Percentiles rank a stretch among this genome's conserved stretches.
These are phyloP conservation scores for Gorsachius magnificus DNA, from an alignment of 2,797 vertebrate species.

Conservation along the genomic window DNA sequence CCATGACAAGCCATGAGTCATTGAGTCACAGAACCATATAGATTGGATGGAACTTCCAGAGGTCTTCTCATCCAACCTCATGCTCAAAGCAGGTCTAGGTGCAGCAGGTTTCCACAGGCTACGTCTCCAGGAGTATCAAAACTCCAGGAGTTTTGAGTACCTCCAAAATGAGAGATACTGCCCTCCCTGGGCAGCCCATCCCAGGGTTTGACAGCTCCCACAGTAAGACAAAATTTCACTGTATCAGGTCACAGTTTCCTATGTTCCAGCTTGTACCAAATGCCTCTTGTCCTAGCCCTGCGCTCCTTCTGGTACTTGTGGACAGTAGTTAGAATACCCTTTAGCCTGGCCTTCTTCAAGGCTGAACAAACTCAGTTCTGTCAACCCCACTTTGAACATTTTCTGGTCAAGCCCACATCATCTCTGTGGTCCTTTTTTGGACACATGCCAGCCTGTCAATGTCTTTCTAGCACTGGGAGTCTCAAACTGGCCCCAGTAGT, in stretches of 20 bases:
- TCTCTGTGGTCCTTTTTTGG: background rate
- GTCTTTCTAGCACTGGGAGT: background rate
- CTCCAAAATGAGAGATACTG: background rate
- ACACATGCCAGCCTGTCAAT: background rate
- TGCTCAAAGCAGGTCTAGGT: background rate
- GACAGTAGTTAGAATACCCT: background rate
- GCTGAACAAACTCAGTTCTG: background rate
- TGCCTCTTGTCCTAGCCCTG: background rate
- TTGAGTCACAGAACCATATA: background rate
- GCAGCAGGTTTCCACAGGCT: background rate
- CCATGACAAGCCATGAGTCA: background rate
- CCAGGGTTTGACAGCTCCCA: background rate
- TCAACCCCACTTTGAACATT: background rate
- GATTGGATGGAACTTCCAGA: background rate
- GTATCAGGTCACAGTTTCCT: background rate
- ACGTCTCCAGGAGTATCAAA: no score
- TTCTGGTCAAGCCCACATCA: background rate
- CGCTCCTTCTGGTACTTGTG: background rate
- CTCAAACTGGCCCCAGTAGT: background rate
- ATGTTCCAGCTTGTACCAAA: background rate
- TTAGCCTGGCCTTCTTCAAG: background rate
- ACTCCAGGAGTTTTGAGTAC: background rate
- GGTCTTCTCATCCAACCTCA: fast-evolving
- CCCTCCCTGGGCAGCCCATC: background rate
- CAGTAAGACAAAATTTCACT: background rate